These are phyloP conservation scores for Phymatocera aterrima DNA, from an alignment of 2,888 invertebrate species.

Conservation along the genomic window DNA sequence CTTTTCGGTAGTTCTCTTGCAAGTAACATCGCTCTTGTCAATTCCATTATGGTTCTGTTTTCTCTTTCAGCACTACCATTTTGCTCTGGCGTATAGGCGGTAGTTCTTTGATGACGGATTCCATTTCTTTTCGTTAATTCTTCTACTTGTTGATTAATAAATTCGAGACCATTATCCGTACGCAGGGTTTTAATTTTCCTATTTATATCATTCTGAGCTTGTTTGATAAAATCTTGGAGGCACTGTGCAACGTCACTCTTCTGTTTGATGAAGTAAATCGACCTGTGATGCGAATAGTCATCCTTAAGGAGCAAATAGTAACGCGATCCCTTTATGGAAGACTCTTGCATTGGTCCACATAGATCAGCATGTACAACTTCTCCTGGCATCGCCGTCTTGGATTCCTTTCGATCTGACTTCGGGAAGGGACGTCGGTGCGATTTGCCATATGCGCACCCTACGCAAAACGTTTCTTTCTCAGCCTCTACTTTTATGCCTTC, in stretches of 20 bases:
- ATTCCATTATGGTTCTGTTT: conserved; percentile 51
- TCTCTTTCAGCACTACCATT: conserved; percentile 51
- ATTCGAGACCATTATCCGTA: conserved; percentile 40
- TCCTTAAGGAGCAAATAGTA: conserved; percentile 10
- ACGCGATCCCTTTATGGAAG: not conserved
- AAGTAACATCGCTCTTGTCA: conserved; percentile 43
- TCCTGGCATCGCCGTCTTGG: not conserved
- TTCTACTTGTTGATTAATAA: not conserved
- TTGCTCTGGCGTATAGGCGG: conserved; percentile 49
- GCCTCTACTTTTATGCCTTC: conserved; percentile 47
- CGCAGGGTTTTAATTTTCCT: conserved; percentile 13
- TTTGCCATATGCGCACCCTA: conserved; percentile 44
- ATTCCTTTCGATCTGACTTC: not conserved
- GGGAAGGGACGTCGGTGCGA: conserved; percentile 24
- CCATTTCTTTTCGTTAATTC: not conserved
- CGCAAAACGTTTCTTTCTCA: conserved; percentile 49
- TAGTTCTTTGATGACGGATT: conserved; percentile 45
- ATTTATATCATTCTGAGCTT: not conserved
- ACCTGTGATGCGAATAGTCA: conserved; percentile 16
- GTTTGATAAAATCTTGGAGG: not conserved
- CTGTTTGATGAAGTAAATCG: conserved; percentile 48
- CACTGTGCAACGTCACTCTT: conserved; percentile 24
- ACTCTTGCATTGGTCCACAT: conserved; percentile 12
- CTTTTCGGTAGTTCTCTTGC: conserved; percentile 35
- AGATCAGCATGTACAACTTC: conserved; percentile 27